Percentiles rank a stretch among this genome's conserved stretches.
Evolutionary conservation across 1,140 invertebrate genomes (phyloP).

Genomic region (Aleiodes sp.): DNA sequence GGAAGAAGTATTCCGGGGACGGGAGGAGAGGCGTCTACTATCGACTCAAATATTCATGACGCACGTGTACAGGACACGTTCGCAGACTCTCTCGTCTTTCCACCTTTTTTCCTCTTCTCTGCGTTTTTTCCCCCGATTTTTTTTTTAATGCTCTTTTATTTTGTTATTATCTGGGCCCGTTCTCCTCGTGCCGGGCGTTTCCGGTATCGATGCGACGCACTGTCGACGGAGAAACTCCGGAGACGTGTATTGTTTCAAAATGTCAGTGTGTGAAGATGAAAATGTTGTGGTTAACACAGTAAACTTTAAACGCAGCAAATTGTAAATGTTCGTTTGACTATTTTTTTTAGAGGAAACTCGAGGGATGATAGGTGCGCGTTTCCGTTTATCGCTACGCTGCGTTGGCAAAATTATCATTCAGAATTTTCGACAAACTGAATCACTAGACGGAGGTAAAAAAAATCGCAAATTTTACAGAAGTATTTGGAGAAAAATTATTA

Average conservation of each 20-base stretch:
- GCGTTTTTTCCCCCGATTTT: not conserved
- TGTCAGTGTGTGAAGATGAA: slow-evolving; percentile 1
- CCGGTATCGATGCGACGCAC: slow-evolving; percentile 40
- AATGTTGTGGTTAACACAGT: not conserved
- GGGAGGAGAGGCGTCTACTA: not conserved
- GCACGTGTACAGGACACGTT: slow-evolving; percentile 15
- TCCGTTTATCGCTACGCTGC: too few species aligned
- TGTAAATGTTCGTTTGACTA: not conserved
- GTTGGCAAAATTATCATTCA: too few species aligned
- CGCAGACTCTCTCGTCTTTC: slow-evolving; percentile 2
- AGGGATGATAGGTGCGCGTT: too few species aligned
- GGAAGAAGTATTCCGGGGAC: not conserved
- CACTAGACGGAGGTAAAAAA: too few species aligned
- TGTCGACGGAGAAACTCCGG: slow-evolving; percentile 30
- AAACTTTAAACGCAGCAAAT: not conserved
- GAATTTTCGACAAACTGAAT: too few species aligned
- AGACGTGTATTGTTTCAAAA: slow-evolving; percentile 41
- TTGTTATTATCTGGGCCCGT: slow-evolving; percentile 28
- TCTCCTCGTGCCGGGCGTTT: slow-evolving; percentile 30
- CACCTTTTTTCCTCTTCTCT: not conserved
- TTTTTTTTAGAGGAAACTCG: not conserved
- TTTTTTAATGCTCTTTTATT: slow-evolving; percentile 22
- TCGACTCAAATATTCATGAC: slow-evolving; percentile 32
- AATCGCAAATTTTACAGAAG: too few species aligned
- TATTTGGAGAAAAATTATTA: too few species aligned